A percentile compares a stretch with the other conserved stretches of the same genome.
These are phyloP conservation scores for Chelonoidis abingdonii DNA, from an alignment of 2,113 vertebrate species.

Conservation along the genomic window DNA sequence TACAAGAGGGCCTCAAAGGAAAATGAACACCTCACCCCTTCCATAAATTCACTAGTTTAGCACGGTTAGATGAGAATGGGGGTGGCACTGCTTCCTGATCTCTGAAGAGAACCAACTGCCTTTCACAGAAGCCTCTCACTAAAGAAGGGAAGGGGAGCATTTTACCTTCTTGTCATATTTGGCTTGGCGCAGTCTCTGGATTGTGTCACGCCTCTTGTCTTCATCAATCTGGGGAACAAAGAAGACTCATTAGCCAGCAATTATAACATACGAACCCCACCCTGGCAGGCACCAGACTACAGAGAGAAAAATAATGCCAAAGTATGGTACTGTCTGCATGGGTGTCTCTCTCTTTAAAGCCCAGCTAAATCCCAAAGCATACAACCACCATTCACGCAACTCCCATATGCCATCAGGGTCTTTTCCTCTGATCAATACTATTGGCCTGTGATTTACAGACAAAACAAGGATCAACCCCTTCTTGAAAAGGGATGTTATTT, in stretches of 20 bases:
- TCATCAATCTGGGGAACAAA: constrained; percentile 90
- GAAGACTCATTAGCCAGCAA: constrained; percentile 54
- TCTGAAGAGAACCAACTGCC: neutral
- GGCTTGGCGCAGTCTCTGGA: constrained; percentile 82
- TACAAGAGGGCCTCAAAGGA: neutral
- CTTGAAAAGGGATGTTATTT: neutral
- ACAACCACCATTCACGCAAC: neutral
- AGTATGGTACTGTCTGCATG: neutral
- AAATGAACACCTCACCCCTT: neutral
- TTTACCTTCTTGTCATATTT: constrained; percentile 97
- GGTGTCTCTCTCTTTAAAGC: neutral
- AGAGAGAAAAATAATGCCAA: constrained; percentile 3
- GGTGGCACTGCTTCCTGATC: neutral
- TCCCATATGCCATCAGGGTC: neutral
- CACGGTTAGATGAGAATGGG: neutral
- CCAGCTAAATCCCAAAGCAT: neutral
- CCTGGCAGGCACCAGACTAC: neutral
- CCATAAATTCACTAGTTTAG: neutral
- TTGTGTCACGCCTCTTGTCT: constrained; percentile 89
- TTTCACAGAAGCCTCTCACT: neutral
- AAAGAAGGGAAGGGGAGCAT: neutral
- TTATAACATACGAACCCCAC: neutral
- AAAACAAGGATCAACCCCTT: neutral
- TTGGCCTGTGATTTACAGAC: neutral
- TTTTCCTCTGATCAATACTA: neutral